phyloP scores from a whole-genome alignment of 2,797 vertebrate species.

The Alosa sapidissima region DNA sequence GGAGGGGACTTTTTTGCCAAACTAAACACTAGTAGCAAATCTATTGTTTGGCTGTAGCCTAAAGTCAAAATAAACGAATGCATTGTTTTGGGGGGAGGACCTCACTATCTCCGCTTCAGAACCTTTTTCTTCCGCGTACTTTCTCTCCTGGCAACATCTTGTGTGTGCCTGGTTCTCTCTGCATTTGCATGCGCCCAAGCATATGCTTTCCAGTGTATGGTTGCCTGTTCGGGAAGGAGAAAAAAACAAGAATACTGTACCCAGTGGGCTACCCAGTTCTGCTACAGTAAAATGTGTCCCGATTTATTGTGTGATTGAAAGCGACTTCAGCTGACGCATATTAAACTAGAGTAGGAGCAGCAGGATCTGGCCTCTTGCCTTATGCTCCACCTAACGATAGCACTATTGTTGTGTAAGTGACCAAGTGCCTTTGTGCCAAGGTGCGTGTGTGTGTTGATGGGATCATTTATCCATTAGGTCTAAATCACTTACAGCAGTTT shows the following conservation, averaged over 20 bases:
- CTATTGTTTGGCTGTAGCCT: not conserved
- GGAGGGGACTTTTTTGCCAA: not conserved
- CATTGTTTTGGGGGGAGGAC: constrained; percentile 4
- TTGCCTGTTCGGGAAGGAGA: not conserved
- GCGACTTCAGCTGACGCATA: not conserved
- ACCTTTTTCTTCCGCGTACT: constrained; percentile 37
- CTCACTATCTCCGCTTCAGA: constrained; percentile 24
- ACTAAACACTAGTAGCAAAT: not conserved
- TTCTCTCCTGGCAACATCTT: constrained; percentile 39
- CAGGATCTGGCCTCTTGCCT: not conserved
- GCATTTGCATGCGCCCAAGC: constrained; percentile 8
- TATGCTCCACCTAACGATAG: not conserved
- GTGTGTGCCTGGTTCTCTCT: constrained; percentile 19
- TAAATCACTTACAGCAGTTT: not conserved
- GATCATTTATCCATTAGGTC: not conserved
- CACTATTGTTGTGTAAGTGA: not conserved
- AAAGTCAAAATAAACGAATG: not conserved
- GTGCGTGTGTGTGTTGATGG: not conserved
- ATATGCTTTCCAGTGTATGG: constrained; percentile 4
- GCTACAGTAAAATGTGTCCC: not conserved
- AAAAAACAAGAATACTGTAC: not conserved
- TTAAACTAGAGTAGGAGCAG: not conserved
- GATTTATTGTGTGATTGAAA: not conserved
- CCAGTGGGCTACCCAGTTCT: not conserved
- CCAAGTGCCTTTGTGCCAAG: not conserved